Percentiles rank a stretch among this genome's conserved stretches.
These are phyloP conservation scores for Craniophora ligustri DNA, from an alignment of 2,888 invertebrate species.

Conservation along the genomic window DNA sequence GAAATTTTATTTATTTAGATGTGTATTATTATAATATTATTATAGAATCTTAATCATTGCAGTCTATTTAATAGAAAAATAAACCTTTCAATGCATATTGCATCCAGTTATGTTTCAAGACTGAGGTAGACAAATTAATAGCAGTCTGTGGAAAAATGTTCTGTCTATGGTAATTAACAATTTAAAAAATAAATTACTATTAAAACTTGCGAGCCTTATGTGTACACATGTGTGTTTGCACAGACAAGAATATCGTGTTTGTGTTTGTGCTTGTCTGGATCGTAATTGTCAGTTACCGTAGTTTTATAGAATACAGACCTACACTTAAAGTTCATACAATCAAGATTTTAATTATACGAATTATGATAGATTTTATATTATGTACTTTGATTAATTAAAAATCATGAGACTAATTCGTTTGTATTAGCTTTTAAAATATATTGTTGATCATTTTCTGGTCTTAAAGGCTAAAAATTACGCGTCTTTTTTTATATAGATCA, in stretches of 20 bases:
- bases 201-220: no score
- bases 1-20: background rate
- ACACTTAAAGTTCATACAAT: background rate
- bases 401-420: constrained; percentile 23
- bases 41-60: background rate
- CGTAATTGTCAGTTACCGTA: background rate
- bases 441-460: background rate
- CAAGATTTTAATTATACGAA: background rate
- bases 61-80: background rate
- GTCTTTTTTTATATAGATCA: constrained; percentile 11
- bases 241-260: background rate
- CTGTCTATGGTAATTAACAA: no score
- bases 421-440: constrained; percentile 18
- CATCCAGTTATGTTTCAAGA: constrained; percentile 27
- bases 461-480: constrained; percentile 17
- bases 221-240: background rate
- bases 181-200: no score
- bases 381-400: background rate
- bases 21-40: no score
- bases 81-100: background rate
- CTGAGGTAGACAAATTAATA: constrained; percentile 24
- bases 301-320: background rate
- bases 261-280: background rate
- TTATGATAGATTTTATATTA: constrained; percentile 14
- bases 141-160: no score